Evolutionary conservation across 2,113 vertebrate species (phyloP).

Genomic region (Zingel zingel): DNA sequence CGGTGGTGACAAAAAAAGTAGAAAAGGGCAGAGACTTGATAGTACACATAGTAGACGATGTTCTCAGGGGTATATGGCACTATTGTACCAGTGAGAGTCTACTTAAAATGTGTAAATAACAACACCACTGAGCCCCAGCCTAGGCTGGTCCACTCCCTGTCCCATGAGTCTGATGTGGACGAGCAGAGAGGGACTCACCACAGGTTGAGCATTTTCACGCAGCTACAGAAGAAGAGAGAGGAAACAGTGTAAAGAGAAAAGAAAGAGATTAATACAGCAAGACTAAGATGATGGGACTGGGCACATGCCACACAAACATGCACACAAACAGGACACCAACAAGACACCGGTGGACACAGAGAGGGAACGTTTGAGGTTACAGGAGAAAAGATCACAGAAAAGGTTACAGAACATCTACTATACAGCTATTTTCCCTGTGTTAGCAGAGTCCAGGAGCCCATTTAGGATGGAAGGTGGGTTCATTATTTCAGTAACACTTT

Average conservation of each 20-base stretch:
- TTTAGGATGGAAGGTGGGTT: background rate
- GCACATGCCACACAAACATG: slow-evolving; percentile 73
- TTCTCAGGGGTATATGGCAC: slow-evolving; percentile 2
- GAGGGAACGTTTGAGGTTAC: background rate
- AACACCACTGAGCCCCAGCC: slow-evolving; percentile 70
- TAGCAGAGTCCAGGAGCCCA: background rate
- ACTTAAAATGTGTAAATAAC: slow-evolving; percentile 18
- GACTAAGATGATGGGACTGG: slow-evolving; percentile 88
- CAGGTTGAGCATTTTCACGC: slow-evolving; percentile 99
- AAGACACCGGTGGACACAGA: slow-evolving; percentile 55
- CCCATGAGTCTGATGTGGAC: slow-evolving; percentile 89
- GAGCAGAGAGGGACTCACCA: slow-evolving; percentile 99
- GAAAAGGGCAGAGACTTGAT: slow-evolving; percentile 10
- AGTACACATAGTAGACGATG: background rate
- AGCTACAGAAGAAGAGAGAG: slow-evolving; percentile 93
- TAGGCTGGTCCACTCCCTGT: slow-evolving; percentile 90
- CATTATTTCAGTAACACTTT: background rate
- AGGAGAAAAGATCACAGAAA: slow-evolving; percentile 12
- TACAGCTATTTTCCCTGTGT: background rate
- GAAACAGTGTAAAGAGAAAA: slow-evolving; percentile 91
- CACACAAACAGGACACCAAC: slow-evolving; percentile 48
- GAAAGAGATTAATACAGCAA: slow-evolving; percentile 92
- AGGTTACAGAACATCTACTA: slow-evolving; percentile 14
- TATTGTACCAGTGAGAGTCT: slow-evolving; percentile 40
- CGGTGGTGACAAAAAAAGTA: background rate